Percentiles rank a stretch among this genome's conserved stretches.
These are phyloP conservation scores for Butastur rufipennis DNA, from an alignment of 2,113 vertebrate species.

Conservation along the genomic window DNA sequence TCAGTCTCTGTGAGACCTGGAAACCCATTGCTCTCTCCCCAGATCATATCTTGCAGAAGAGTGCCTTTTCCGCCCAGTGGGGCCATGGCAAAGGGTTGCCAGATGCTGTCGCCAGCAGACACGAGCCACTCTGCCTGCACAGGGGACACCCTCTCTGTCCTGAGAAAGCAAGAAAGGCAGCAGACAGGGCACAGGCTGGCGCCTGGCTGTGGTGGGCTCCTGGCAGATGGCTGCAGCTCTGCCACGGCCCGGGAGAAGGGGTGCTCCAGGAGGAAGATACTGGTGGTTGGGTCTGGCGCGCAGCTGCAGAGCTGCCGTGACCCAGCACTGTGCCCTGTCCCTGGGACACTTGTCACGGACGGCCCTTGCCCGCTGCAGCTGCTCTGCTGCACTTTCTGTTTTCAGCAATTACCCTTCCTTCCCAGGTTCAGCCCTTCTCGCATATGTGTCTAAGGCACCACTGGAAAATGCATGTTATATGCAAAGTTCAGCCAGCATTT, in stretches of 20 bases:
- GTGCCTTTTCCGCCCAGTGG: too few relatives aligned
- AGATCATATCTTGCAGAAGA: neutral
- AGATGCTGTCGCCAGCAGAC: neutral
- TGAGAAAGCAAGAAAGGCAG: neutral
- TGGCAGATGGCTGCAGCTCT: neutral
- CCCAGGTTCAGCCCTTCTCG: rapidly evolving
- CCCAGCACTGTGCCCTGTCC: too few relatives aligned
- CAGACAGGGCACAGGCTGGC: neutral
- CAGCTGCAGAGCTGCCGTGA: neutral
- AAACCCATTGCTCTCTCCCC: neutral
- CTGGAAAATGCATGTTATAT: neutral
- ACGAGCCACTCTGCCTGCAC: rapidly evolving
- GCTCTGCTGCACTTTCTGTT: neutral
- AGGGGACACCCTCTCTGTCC: neutral
- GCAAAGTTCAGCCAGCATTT: rapidly evolving
- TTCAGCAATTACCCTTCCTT: too few relatives aligned
- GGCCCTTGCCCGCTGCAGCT: too few relatives aligned
- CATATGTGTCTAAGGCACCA: rapidly evolving
- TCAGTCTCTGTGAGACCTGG: neutral
- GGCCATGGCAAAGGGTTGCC: too few relatives aligned
- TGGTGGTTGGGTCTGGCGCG: rapidly evolving
- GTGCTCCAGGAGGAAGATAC: neutral
- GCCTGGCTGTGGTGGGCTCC: too few relatives aligned
- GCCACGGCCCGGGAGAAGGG: neutral
- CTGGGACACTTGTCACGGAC: rapidly evolving